phyloP scores from a whole-genome alignment of 2,797 vertebrate species.

The Tamandua tetradactyla region DNA sequence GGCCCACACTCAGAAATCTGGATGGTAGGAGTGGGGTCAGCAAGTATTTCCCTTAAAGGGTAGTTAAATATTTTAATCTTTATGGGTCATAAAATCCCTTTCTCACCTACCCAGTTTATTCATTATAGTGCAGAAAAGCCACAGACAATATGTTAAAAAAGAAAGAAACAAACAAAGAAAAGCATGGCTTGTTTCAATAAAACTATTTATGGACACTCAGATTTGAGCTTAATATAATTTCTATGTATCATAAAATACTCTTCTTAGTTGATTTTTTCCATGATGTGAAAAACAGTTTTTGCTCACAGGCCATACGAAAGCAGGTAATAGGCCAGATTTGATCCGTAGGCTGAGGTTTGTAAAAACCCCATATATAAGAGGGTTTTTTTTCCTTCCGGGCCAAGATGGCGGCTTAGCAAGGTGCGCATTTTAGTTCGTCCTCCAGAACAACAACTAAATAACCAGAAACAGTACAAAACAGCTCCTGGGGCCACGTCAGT shows the following conservation, averaged over 20 bases:
- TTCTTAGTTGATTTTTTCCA: neutral
- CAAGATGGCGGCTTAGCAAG: too few species aligned
- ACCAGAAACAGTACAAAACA: too few species aligned
- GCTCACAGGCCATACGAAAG: neutral
- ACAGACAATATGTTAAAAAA: neutral
- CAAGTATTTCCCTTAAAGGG: neutral
- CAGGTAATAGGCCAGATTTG: neutral
- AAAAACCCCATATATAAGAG: too few species aligned
- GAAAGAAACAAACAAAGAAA: neutral
- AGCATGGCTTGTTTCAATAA: neutral
- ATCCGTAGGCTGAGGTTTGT: too few species aligned
- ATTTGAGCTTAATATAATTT: constrained; percentile 33
- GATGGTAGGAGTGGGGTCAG: neutral
- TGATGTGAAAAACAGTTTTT: neutral
- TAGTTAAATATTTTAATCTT: neutral
- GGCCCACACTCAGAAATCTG: neutral
- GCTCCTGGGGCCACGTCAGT: too few species aligned
- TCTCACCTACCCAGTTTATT: neutral
- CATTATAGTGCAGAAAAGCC: neutral
- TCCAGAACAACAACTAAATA: too few species aligned
- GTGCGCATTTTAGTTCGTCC: too few species aligned
- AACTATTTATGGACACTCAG: neutral
- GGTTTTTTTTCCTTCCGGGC: too few species aligned
- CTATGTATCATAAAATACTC: neutral
- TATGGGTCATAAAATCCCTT: neutral